Evolutionary conservation across 2,888 invertebrate species (phyloP), one percentile per base, ranked within the genome.

Genomic region (Calliphora vomitoria): DNA sequence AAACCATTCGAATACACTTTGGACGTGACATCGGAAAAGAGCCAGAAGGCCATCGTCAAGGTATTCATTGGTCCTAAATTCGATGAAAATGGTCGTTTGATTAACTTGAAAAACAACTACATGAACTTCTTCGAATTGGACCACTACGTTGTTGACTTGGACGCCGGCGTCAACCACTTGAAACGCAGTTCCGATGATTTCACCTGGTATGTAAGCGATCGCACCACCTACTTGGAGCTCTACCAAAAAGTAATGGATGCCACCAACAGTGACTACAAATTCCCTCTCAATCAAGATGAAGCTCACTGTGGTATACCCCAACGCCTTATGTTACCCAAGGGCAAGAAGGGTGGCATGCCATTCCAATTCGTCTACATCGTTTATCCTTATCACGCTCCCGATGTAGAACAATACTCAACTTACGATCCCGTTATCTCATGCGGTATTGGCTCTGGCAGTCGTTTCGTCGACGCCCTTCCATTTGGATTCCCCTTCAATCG

Each of bases 401-500:
- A 93, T 50, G 93, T 94, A 8, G 91, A 93, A 8, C 93, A 93
- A 78, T 94, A 93, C 85, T 94, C 95, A 91, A 93, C 93, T 11
- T 95, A 93, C 90, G 95, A 95, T 88, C 94, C 95, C 18, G 90
- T 94, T 71, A 86, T 95, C 76, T 94, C 95, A 71, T 94, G 95
- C 85, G 95, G 95, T 31, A 90, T 94, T 44, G 95, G 94, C 6
- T 92, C 94, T 25, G 94, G 95, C 3, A 93, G 94, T 83, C 93
- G 94, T 64, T 93, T 90, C 71, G 89, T 92, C 31, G 92, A 93
- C 82, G 60, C 88, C 85, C 95, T 95, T 92, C 95, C 96, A 72
- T 94, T 96, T 90, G 96, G 96, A 78, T 97, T 95, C 94, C 97
- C 97, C 89, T 95, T 97, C 92, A 97, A 97, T 92, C 95, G 96